Evolutionary conservation across 2,113 vertebrate genomes (phyloP).

Genomic region (Ophiodon elongatus): DNA sequence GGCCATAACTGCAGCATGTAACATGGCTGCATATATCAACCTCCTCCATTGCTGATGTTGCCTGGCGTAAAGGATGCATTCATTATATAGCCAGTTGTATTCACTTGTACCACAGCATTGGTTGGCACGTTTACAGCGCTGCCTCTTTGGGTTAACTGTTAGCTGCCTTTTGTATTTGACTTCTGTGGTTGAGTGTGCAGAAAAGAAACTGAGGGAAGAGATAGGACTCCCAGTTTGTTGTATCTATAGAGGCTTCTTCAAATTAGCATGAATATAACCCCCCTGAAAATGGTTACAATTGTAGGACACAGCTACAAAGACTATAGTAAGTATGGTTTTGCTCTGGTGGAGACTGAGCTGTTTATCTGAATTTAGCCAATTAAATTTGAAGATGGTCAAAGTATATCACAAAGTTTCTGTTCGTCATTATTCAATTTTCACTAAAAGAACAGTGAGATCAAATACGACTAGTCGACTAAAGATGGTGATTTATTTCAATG

Average conservation of each 20-base stretch:
- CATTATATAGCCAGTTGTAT: conserved; percentile 25
- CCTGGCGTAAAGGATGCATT: not conserved
- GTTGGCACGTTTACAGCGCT: conserved; percentile 10
- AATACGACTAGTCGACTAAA: not conserved
- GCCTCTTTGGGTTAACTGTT: conserved; percentile 10
- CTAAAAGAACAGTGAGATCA: not conserved
- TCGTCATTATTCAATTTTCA: not conserved
- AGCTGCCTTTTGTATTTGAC: conserved; percentile 28
- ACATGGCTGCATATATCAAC: conserved; percentile 1
- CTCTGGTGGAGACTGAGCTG: not conserved
- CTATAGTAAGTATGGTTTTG: not conserved
- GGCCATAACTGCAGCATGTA: not conserved
- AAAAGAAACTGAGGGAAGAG: not conserved
- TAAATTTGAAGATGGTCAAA: not conserved
- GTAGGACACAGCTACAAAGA: not conserved
- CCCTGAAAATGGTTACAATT: not conserved
- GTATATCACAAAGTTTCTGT: not conserved
- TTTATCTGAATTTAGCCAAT: not conserved
- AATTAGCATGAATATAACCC: not conserved
- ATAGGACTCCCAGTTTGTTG: not conserved
- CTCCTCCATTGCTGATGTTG: conserved; percentile 1
- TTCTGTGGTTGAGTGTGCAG: not conserved
- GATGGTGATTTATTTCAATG: not conserved
- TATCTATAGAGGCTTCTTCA: not conserved
- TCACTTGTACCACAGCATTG: conserved; percentile 18